Conservation (phyloP, 92 coral and sea anemone species). For the Montipora capitata region DNA sequence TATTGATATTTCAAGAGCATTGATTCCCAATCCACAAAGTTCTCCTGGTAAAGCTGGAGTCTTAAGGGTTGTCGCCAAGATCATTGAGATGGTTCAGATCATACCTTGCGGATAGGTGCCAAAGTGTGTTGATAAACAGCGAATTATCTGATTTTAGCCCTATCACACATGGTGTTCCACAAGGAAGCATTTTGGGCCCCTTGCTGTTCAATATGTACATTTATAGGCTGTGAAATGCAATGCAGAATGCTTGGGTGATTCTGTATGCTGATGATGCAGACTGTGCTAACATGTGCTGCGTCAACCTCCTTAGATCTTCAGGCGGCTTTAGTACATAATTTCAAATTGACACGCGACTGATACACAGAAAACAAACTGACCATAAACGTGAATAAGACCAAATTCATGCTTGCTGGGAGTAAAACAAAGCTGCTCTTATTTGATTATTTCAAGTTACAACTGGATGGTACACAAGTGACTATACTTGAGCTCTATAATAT, state of each 20-base stretch:
- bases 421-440: slow-evolving; percentile 1
- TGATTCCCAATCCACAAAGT: slow-evolving; percentile 70
- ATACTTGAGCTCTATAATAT: neutral
- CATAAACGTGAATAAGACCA: neutral
- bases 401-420: slow-evolving; percentile 35
- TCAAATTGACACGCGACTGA: neutral
- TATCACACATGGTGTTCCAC: slow-evolving; percentile 64
- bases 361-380: slow-evolving; percentile 32
- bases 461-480: neutral
- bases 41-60: slow-evolving; percentile 52
- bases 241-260: slow-evolving; percentile 29
- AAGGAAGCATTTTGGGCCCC: slow-evolving; percentile 60
- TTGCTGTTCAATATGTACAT: slow-evolving; percentile 54
- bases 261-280: slow-evolving; percentile 62
- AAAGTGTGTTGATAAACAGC: slow-evolving; percentile 69
- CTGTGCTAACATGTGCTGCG: neutral
- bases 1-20: slow-evolving; percentile 58
- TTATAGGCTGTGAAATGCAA: slow-evolving; percentile 42
- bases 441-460: neutral
- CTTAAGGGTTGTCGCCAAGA: slow-evolving; percentile 38
- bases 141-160: slow-evolving; percentile 44
- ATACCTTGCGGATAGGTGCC: slow-evolving; percentile 56
- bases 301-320: no score
- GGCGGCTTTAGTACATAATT: no score
- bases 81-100: slow-evolving; percentile 63